phyloP scores from a whole-genome alignment of 2,888 invertebrate genomes.

The Myathropa florea region DNA sequence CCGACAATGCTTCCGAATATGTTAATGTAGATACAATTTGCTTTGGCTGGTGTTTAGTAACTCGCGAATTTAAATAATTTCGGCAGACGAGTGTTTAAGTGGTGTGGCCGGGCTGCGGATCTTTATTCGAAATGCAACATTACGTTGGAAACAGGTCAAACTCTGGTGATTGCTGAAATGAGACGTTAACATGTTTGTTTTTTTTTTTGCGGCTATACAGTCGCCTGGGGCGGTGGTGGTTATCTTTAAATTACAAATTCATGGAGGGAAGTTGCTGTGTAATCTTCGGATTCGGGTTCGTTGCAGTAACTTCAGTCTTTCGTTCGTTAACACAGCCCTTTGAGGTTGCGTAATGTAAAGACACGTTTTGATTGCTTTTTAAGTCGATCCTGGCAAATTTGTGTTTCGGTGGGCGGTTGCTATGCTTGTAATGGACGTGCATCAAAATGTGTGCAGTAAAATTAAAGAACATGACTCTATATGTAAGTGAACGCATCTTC shows the following conservation, averaged over 20 bases:
- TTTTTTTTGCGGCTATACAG: neutral
- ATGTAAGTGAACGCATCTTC: too few species aligned
- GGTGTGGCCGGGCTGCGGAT: neutral
- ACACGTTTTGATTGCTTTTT: conserved; percentile 7
- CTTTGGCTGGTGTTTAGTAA: conserved; percentile 3
- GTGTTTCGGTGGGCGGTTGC: neutral
- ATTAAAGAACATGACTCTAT: too few species aligned
- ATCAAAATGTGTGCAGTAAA: too few species aligned
- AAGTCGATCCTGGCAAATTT: conserved; percentile 11
- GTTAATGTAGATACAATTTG: conserved; percentile 21
- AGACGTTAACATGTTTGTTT: neutral
- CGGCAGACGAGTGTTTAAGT: conserved; percentile 23
- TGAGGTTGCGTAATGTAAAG: neutral
- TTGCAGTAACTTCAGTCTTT: conserved; percentile 2
- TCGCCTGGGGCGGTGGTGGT: neutral
- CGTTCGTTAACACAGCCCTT: neutral
- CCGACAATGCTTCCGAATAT: conserved; percentile 11
- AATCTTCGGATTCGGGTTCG: neutral
- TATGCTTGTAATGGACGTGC: too few species aligned
- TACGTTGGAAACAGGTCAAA: conserved; percentile 32
- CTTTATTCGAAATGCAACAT: neutral
- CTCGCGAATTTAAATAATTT: conserved; percentile 30
- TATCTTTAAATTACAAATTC: conserved; percentile 34
- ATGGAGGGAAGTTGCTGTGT: conserved; percentile 1
- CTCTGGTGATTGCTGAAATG: conserved; percentile 10